Base-by-base conservation (phyloP, 2,888 invertebrate species). In the Sericinus montela region DNA sequence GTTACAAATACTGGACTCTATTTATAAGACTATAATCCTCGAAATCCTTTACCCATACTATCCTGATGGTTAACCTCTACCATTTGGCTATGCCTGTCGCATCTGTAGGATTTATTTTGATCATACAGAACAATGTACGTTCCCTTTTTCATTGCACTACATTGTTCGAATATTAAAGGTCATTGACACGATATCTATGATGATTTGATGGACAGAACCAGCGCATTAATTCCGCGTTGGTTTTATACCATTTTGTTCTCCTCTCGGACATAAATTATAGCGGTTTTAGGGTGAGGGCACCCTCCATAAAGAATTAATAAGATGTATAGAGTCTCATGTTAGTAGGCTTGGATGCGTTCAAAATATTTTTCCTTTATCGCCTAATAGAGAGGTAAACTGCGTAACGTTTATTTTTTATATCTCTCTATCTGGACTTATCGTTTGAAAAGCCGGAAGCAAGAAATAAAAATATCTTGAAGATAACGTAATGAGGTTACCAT, bases 381-480 rank as follows among this genome's bases (percentile, higher is more conserved):
- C 32, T 47, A 47, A 47, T 47, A 40, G 40, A 35, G 28, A 47
- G 28, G 28, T 47, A 41, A 47, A 47, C 40, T 40, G 40, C 40
- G 40, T 47, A 35, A 47, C 40, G 37, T 42, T 28, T 30, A 28
- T 19, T 47, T 36, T 19, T 48, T 41, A 15, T 23, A 39, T 28
- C 50, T 30, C 45, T 50, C 45, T 40, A 45, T 45, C 48, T 29
- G n/a, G 16, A 0, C 30, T 50, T 50, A 45, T 50, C 45, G 14
- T n/a, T 10, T 19, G 40, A 29, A 25, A 13, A 25, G 19, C n/a
- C 25, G 45, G 50, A 45, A 49, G 39, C 15, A 32, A 14, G 37
- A 32, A 37, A 43, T 30, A 36, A 32, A 19, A 38, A 28, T 30
- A 43, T 48, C 13, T 39, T 28, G 39, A 39, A 46, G 45, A 45